Conservation (phyloP, 2,113 vertebrate species). For the Coptodon bakossiorum region DNA sequence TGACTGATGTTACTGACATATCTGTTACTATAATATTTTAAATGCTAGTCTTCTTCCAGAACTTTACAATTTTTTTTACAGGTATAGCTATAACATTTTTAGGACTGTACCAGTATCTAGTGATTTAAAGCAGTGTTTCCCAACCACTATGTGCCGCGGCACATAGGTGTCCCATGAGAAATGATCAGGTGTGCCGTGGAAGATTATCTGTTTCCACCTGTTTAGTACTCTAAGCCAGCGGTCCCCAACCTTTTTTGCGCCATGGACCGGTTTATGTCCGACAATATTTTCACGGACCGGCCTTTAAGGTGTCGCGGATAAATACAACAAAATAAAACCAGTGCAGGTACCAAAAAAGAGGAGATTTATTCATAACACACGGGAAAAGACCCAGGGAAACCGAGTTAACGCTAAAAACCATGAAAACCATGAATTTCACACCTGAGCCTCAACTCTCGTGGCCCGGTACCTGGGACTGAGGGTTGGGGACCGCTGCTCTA, state of each 20-base stretch:
- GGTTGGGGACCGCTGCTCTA: neutral
- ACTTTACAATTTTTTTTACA: neutral
- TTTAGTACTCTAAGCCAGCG: neutral
- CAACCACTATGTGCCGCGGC: neutral
- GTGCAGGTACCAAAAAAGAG: neutral
- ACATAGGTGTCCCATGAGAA: neutral
- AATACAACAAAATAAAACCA: neutral
- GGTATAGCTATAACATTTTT: neutral
- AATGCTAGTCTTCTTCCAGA: neutral
- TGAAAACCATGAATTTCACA: neutral
- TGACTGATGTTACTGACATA: neutral
- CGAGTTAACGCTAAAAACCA: neutral
- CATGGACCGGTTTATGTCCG: rapidly evolving
- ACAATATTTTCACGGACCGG: neutral
- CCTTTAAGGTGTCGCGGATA: neutral
- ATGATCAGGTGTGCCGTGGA: neutral
- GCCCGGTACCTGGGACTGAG: rapidly evolving
- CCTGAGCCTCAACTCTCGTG: neutral
- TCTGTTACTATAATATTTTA: neutral
- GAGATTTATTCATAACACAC: neutral
- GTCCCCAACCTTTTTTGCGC: neutral
- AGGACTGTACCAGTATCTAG: neutral
- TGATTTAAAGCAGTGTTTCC: neutral
- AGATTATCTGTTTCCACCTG: neutral
- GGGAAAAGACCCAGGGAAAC: neutral